Evolutionary conservation across 30 jellyfish, hydroid and myxozoan genomes (phyloP).

Genomic region (Cassiopea andromeda): DNA sequence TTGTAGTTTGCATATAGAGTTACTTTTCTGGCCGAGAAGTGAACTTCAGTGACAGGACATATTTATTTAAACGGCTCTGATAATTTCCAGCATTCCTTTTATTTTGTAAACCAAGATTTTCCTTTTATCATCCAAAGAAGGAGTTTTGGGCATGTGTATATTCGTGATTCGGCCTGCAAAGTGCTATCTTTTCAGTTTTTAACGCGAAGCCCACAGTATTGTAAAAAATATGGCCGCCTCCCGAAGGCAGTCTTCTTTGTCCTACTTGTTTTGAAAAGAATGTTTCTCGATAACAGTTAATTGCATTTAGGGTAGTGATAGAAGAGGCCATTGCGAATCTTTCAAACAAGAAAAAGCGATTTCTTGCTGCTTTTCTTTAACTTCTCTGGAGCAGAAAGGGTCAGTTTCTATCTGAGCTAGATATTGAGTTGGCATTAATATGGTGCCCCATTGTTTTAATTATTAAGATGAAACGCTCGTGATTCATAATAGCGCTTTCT

Average conservation of each 20-base stretch:
- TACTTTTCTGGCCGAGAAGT: too few relatives aligned
- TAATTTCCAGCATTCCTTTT: too few relatives aligned
- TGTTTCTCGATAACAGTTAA: background rate
- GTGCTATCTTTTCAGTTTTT: background rate
- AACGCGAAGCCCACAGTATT: background rate
- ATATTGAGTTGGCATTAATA: background rate
- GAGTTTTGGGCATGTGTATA: background rate
- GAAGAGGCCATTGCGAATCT: background rate
- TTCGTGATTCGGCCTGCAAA: background rate
- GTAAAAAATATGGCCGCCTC: background rate
- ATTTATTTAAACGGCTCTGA: too few relatives aligned
- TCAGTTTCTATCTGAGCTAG: background rate
- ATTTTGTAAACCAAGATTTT: too few relatives aligned
- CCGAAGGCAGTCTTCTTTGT: background rate
- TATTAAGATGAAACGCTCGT: constrained; percentile 8
- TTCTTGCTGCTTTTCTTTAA: too few relatives aligned
- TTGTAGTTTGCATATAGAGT: too few relatives aligned
- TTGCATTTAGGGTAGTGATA: background rate
- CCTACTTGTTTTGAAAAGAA: background rate
- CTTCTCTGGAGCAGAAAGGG: background rate
- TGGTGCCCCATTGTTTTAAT: constrained; percentile 1
- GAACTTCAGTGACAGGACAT: too few relatives aligned
- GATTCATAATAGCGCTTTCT: constrained; percentile 10
- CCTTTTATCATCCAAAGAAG: too few relatives aligned
- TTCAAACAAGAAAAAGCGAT: too few relatives aligned